Base-by-base conservation (phyloP, 2,797 vertebrate species). In the Prionace glauca region DNA sequence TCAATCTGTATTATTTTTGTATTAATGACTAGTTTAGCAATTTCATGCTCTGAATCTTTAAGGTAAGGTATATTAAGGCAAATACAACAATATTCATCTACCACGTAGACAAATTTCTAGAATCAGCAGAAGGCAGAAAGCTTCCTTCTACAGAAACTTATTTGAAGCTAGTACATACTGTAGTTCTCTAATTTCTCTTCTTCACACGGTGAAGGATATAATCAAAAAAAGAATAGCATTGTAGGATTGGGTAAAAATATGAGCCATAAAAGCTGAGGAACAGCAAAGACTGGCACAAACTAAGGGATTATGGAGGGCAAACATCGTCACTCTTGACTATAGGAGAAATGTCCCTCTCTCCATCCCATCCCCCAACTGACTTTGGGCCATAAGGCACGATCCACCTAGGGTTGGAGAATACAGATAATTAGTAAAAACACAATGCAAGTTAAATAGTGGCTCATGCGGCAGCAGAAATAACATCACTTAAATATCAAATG, bases 371-470 rank as follows among this genome's bases (percentile, higher is more conserved):
- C 71, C 29, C 9, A 74, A 32, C 72, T 26, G 84, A 87, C 45
- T 87, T 5, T 86, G 84, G 41, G 84, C 41, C 50, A 18, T 50
- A 26, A 87, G 84, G 84, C 84, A 87, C 84, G 36, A 87, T 87
- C 84, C 84, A 87, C 84, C 84, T 87, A 41, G 84, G 45, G 22
- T 56, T 45, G 84, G 84, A 87, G 84, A 87, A 87, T 87, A 87
- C 41, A 50, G 45, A 87, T 50, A 20, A 87, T 87, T 87, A 87
- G 84, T 87, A 50, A 87, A 24, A 20, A 87, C 18, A 45, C 84
- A 87, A 22, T 87, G 84, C 84, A 87, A 22, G 45, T 87, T 22
- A 90, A 90, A 62, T 60, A 56, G n/a, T 62, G 87, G 3, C 5
- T 90, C 29, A 87, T 4, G 12, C 29, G 60, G 26, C 87, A 60